These are phyloP conservation scores for Tuta absoluta DNA, from an alignment of 2,888 invertebrate species.

Conservation along the genomic window DNA sequence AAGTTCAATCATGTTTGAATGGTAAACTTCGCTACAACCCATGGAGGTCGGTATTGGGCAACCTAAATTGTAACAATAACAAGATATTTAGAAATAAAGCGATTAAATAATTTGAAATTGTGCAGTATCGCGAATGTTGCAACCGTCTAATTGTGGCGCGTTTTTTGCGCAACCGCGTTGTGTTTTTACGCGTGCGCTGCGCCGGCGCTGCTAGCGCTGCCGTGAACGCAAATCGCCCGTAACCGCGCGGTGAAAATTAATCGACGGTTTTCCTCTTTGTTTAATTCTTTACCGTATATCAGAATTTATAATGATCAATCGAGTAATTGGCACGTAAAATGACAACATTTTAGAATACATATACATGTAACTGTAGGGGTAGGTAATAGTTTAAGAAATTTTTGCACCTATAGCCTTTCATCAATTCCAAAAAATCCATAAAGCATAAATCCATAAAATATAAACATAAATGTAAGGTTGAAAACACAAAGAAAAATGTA, in stretches of 20 bases:
- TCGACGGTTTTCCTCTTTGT: slow-evolving; percentile 52
- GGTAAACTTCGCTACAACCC: not conserved
- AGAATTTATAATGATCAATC: not conserved
- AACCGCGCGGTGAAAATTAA: slow-evolving; percentile 53
- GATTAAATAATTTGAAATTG: slow-evolving; percentile 36
- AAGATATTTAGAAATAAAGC: slow-evolving; percentile 25
- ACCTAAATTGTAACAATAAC: slow-evolving; percentile 13
- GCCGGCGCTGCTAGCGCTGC: slow-evolving; percentile 33
- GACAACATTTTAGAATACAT: not conserved
- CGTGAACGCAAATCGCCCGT: slow-evolving; percentile 48
- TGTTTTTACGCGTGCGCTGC: slow-evolving; percentile 40
- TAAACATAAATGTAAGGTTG: no score
- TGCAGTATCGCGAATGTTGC: slow-evolving; percentile 44
- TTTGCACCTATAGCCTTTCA: no score
- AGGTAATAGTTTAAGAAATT: no score
- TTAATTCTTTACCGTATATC: slow-evolving; percentile 19
- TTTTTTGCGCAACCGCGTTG: slow-evolving; percentile 55
- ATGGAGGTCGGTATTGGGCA: slow-evolving; percentile 9
- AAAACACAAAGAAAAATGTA: no score
- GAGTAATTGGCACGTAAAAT: not conserved
- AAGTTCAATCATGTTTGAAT: not conserved
- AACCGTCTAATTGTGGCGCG: slow-evolving; percentile 43
- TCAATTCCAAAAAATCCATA: no score
- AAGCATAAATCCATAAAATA: no score
- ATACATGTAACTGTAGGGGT: no score